Evolutionary conservation across 2,797 vertebrate species (phyloP).

Genomic region (Poeciliopsis turneri): DNA sequence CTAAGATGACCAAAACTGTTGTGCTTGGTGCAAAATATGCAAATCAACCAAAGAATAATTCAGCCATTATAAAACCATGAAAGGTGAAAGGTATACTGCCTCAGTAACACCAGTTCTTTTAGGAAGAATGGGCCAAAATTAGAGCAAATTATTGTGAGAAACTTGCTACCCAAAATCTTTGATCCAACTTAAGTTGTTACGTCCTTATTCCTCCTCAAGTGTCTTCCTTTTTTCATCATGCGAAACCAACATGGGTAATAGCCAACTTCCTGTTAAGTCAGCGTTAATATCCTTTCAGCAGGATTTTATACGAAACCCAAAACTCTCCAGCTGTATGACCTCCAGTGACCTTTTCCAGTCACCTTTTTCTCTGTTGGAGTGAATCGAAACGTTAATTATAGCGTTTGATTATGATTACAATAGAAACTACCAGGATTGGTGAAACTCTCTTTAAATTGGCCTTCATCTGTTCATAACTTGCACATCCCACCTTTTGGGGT

Average conservation of each 20-base stretch:
- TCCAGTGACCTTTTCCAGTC: neutral
- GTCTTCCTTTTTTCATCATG: neutral
- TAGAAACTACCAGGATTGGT: neutral
- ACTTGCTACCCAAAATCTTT: neutral
- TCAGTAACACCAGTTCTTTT: neutral
- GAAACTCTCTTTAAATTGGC: conserved; percentile 1
- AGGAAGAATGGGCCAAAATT: neutral
- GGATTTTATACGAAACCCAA: neutral
- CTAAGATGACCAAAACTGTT: neutral
- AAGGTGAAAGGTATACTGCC: neutral
- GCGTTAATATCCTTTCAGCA: neutral
- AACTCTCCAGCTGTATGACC: neutral
- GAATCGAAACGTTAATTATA: neutral
- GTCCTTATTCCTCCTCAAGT: neutral
- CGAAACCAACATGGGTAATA: neutral
- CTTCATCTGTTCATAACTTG: conserved; percentile 24
- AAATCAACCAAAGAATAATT: neutral
- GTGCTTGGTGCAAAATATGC: neutral
- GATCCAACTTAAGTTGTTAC: neutral
- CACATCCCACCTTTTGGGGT: conserved; percentile 1
- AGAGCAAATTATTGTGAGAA: neutral
- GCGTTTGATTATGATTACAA: neutral
- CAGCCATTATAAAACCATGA: neutral
- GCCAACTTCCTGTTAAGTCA: neutral
- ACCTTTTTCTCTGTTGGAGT: neutral